phyloP scores from a whole-genome alignment of 2,797 vertebrate species.

The Pseudochromis fuscus region DNA sequence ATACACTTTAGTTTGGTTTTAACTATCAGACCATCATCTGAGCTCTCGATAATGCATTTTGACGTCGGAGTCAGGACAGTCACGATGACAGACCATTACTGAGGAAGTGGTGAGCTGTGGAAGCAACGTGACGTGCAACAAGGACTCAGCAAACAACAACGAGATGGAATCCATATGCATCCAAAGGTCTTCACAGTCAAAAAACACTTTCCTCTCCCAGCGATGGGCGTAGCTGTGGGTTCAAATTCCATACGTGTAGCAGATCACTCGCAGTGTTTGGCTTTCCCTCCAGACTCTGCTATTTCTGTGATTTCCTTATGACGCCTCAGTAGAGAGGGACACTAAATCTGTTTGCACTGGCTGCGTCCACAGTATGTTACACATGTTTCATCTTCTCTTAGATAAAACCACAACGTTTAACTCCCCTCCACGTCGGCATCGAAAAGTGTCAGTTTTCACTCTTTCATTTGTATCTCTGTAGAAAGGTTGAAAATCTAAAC shows the following conservation, averaged over 20 bases:
- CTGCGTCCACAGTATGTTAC: conserved; percentile 41
- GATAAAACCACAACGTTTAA: conserved; percentile 63
- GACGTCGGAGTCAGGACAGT: conserved; percentile 21
- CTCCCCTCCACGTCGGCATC: not conserved
- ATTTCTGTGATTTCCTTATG: conserved; percentile 65
- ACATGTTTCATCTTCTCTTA: conserved; percentile 64
- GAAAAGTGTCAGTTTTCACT: conserved; percentile 49
- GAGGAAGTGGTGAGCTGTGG: conserved; percentile 48
- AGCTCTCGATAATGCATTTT: conserved; percentile 12
- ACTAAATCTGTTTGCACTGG: conserved; percentile 71
- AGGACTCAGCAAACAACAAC: conserved; percentile 42
- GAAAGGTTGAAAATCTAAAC: conserved; percentile 31
- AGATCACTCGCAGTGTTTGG: conserved; percentile 56
- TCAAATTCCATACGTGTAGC: conserved; percentile 61
- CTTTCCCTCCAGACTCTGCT: conserved; percentile 57
- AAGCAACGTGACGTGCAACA: conserved; percentile 43
- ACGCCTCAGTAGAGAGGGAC: conserved; percentile 53
- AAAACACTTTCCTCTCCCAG: conserved; percentile 44
- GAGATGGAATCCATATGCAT: conserved; percentile 62
- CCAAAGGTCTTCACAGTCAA: conserved; percentile 51
- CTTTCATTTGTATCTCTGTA: conserved; percentile 38
- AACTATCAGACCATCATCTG: not conserved
- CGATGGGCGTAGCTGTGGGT: conserved; percentile 49
- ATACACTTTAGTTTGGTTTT: not conserved
- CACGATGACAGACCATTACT: conserved; percentile 10